phyloP scores from a whole-genome alignment of 2,888 invertebrate genomes.

The Nymphalis urticae region DNA sequence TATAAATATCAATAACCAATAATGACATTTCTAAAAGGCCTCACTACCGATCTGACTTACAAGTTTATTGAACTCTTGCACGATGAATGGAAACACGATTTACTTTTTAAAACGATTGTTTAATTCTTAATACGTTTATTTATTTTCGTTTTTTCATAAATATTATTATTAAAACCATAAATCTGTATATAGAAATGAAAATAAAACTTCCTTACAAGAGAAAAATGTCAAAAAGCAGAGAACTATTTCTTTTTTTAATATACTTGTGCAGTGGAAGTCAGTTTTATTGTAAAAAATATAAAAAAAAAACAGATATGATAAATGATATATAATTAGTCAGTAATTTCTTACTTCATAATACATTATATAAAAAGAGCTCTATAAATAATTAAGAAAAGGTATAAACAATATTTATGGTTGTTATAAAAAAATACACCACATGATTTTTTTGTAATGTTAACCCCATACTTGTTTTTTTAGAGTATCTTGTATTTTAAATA shows the following conservation, averaged over 20 bases:
- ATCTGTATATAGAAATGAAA: slow-evolving; percentile 51
- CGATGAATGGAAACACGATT: slow-evolving; percentile 48
- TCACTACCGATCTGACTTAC: slow-evolving; percentile 51
- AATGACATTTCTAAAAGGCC: slow-evolving; percentile 60
- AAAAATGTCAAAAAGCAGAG: slow-evolving; percentile 38
- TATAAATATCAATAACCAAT: slow-evolving; percentile 57
- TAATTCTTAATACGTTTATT: slow-evolving; percentile 25
- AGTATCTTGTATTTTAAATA: no score
- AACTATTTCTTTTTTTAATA: slow-evolving; percentile 19
- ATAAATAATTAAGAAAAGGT: no score
- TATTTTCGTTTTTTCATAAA: slow-evolving; percentile 23
- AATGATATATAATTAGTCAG: no score
- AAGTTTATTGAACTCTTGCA: slow-evolving; percentile 73
- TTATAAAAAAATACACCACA: no score
- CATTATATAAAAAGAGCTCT: no score
- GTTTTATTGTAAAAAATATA: not conserved
- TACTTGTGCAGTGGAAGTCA: not conserved
- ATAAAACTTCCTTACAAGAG: slow-evolving; percentile 47
- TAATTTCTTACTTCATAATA: no score
- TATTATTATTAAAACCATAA: slow-evolving; percentile 42
- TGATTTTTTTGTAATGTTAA: no score
- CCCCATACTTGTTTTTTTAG: no score
- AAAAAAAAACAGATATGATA: no score
- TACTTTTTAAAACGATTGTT: slow-evolving; percentile 33
- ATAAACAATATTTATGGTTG: no score